Base-by-base conservation (phyloP, 1,140 invertebrate species). In the Caenorhabditis brenneri region DNA sequence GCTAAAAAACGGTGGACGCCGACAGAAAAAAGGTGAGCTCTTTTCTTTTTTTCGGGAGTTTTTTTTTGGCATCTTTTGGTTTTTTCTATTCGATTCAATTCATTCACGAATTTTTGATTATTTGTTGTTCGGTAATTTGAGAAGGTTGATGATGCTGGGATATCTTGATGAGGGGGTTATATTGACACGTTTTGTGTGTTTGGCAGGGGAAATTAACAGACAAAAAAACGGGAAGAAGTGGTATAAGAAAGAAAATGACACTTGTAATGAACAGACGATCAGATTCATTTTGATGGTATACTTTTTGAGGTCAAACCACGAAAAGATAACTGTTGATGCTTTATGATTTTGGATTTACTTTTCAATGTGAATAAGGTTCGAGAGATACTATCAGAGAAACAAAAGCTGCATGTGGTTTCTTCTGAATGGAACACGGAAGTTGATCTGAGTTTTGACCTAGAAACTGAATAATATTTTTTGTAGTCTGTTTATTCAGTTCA, bases 101-200 rank as follows among this genome's bases (percentile, higher is more conserved):
- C 60, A 65, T 36, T 65, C 7, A 29, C 49, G 49, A 39, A 65
- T 65, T 65, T 39, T 65, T 65, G 60, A 65, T 65, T 74, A 74
- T 74, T 74, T 74, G 65, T 74, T 74, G 65, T 74, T 42, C 36
- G 65, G 65, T 74, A 74, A 74, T 74, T 74, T 24, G 65, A 74
- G 65, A 74, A 42, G 60, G 10, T 36, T 9, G 19, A 29, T 6
- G 29, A 51, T 51, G 16, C 7, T n/a, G 49, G 22, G n/a, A 51
- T 51, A 36, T 10, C 22, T 29, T 4, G 22, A 74, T 42, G 33
- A 42, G 36, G 65, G 65, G 33, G 65, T 42, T 74, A 24, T 42
- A 74, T 74, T 74, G 65, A 74, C 65, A 74, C 65, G 15, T 39
- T 74, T 65, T 65, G 60, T 65, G 60, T 65, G 22, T 65, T 36